These are phyloP conservation scores for Spilosoma lubricipeda DNA, from an alignment of 2,888 invertebrate genomes.

Conservation along the genomic window DNA sequence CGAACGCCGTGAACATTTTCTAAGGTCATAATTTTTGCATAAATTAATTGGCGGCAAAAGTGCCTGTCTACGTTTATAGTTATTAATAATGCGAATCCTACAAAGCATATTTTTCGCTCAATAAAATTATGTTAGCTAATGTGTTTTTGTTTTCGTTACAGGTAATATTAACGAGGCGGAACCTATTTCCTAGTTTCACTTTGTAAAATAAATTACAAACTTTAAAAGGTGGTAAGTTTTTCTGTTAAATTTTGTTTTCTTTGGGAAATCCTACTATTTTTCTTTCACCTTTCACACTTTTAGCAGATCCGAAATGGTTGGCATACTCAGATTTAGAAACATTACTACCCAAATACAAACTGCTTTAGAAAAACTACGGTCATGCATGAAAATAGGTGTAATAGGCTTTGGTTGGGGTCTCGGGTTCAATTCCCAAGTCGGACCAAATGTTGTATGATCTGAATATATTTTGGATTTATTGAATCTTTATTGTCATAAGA, in stretches of 20 bases:
- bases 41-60: not conserved
- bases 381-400: no score
- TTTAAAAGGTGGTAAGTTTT: conserved; percentile 2
- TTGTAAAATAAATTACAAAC: conserved; percentile 1
- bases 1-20: not conserved
- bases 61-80: not conserved
- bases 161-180: conserved; percentile 14
- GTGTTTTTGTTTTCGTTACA: conserved; percentile 13
- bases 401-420: no score
- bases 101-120: not conserved
- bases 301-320: not conserved
- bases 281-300: not conserved
- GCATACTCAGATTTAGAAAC: not conserved
- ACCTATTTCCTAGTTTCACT: conserved; percentile 13
- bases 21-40: conserved; percentile 8
- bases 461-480: no score
- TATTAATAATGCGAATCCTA: conserved; percentile 3
- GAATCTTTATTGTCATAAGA: no score
- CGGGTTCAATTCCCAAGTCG: no score
- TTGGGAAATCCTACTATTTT: not conserved
- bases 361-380: not conserved
- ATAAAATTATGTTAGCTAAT: conserved; percentile 7
- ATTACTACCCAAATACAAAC: not conserved
- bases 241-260: no score
- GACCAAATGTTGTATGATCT: no score